Evolutionary conservation across 2,113 vertebrate species (phyloP), one percentile per base, ranked within the genome.

Genomic region (Bufo gargarizans): DNA sequence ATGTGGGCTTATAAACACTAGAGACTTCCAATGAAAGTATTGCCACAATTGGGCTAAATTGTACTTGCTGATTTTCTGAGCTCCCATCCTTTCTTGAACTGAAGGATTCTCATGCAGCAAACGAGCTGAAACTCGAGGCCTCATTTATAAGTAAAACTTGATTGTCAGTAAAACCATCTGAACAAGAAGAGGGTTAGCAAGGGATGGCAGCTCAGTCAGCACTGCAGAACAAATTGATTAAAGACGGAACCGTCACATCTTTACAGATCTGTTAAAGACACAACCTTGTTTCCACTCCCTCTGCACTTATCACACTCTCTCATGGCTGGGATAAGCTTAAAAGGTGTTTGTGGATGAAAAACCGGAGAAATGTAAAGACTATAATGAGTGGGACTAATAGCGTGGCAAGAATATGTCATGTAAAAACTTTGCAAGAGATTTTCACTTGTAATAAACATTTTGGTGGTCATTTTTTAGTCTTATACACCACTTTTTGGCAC

Each of bases 101-200:
- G 58, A 61, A 82, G 80, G 58, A 61, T 63, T 63, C 43, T 65
- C 80, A 63, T 58, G 58, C 22, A 63, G 43, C 16, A 61, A 82
- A 82, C 16, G 58, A 61, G 55, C 33, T 59, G 56, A 81, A 81
- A 81, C 79, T 56, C 1, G 78, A 80, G 76, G 78, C 53, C 55
- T 80, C 50, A 80, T 80, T 80, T 59, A 58, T 58, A 80, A 80
- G 78, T 80, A 80, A 58, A 81, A 81, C 56, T 45, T 74, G 43
- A 74, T 59, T 81, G 80, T 82, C 80, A 65, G 80, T 82, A 63
- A 82, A 82, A 47, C 80, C 43, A 47, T 49, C 80, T 63, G 80
- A 65, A 82, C 58, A 82, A 82, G 80, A 45, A 61, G 43, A 9
- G 50, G 74, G 65, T 56, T 71, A 55, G 82, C 10, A 58, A 71